Conservation (phyloP, 2,113 vertebrate genomes). For the Oxyura jamaicensis region DNA sequence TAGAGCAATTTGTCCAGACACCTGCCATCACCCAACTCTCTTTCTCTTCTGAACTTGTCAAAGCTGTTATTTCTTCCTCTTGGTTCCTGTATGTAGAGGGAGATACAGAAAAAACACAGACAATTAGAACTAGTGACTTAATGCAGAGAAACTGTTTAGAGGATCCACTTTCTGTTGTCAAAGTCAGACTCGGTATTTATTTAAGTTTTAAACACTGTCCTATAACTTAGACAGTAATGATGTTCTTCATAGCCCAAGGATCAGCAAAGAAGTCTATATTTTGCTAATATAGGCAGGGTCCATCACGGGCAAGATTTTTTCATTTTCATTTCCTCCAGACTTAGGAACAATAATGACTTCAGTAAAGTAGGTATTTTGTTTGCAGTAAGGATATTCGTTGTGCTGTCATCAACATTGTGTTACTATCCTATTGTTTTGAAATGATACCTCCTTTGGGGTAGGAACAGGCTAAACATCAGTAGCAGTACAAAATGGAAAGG, state of each 20-base stretch:
- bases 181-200: background rate
- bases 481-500: background rate
- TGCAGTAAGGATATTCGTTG: background rate
- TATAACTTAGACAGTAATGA: background rate
- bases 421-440: background rate
- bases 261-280: background rate
- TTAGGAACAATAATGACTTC: background rate
- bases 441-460: background rate
- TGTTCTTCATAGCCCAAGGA: background rate
- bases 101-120: background rate
- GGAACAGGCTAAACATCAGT: background rate
- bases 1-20: background rate
- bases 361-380: background rate
- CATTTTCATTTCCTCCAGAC: background rate
- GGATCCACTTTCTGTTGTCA: background rate
- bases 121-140: background rate
- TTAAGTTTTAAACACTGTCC: background rate
- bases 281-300: fast-evolving
- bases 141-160: background rate
- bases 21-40: background rate
- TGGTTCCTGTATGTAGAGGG: background rate
- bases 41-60: background rate
- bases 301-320: background rate
- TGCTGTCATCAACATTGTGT: background rate
- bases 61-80: background rate